phyloP scores from a whole-genome alignment of 2,888 invertebrate genomes.

The Pyralis farinalis region DNA sequence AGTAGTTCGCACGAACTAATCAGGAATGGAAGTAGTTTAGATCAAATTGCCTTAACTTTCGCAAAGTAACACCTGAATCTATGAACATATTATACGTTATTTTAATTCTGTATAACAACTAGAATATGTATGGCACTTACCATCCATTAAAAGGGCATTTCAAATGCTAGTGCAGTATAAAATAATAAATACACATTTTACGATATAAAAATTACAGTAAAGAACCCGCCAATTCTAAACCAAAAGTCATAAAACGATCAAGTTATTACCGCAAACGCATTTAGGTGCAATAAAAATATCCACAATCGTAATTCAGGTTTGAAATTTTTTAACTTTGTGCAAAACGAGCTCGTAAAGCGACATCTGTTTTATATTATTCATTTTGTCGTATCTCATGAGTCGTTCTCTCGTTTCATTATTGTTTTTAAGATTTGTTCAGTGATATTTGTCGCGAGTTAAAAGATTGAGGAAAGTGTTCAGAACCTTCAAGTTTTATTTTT shows the following conservation, averaged over 20 bases:
- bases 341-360: slow-evolving; percentile 10
- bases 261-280: slow-evolving; percentile 61
- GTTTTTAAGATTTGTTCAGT: too few species aligned
- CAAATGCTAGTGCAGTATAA: slow-evolving; percentile 11
- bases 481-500: too few species aligned
- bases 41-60: too few species aligned
- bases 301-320: slow-evolving; percentile 59
- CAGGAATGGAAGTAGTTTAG: too few species aligned
- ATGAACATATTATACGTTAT: too few species aligned
- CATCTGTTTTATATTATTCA: slow-evolving; percentile 33
- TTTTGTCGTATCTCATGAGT: slow-evolving; percentile 12
- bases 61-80: too few species aligned
- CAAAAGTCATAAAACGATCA: slow-evolving; percentile 57
- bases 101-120: too few species aligned
- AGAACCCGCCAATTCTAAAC: slow-evolving; percentile 42
- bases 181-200: slow-evolving; percentile 29
- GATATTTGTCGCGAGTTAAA: too few species aligned
- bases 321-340: slow-evolving; percentile 36
- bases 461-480: too few species aligned
- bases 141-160: too few species aligned
- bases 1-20: too few species aligned
- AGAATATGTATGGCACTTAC: too few species aligned
- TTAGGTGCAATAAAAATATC: slow-evolving; percentile 58
- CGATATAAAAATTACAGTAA: slow-evolving; percentile 17
- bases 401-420: neutral